Evolutionary conservation across 1,140 invertebrate species (phyloP), one percentile per base, ranked within the genome.

Genomic region (Drosophila repletoides): DNA sequence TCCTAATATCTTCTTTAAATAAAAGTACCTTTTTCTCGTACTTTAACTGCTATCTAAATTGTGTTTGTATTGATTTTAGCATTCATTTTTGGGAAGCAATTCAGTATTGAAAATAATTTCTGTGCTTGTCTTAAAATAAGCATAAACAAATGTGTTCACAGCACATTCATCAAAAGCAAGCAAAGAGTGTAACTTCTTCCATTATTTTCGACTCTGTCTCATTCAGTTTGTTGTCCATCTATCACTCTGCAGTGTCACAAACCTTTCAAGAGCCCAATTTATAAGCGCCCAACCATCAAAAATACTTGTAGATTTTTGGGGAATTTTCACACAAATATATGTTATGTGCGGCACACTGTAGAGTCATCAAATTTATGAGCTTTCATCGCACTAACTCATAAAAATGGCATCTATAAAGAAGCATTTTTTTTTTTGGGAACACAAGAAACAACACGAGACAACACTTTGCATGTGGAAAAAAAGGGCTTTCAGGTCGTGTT

Each of bases 331-430:
- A 45, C 33, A 70, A 69, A 79, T 51, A 45, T 43, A 58, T 49
- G 46, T 26, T 59, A 52, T 73, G 68, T 65, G 28, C 33, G 49
- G 34, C 21, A 19, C 22, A 71, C 77, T 60, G 65, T 56, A 65
- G 63, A 52, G 60, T 61, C 73, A 77, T 83, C 80, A 77, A 84
- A 84, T 83, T 83, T 83, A 84, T 84, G 79, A 43, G 70, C 79
- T 79, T 70, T 83, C 66, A 66, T 75, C 66, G 74, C 76, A 80
- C 76, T 80, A 86, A 79, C 79, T 84, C 74, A 75, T 84, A 79
- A 84, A 84, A 84, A 61, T 69, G 68, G 49, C 58, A 14, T 49
- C 61, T 60, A 70, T 46, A 61, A 64, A 63, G 22, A 19, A 52
- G 51, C 53, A 41, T 12, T 19, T 12, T 49, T 51, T 70, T 59